A percentile compares a stretch with the other conserved stretches of the same genome.
phyloP scores from a whole-genome alignment of 2,888 invertebrate species.

The Frankliniella intonsa region DNA sequence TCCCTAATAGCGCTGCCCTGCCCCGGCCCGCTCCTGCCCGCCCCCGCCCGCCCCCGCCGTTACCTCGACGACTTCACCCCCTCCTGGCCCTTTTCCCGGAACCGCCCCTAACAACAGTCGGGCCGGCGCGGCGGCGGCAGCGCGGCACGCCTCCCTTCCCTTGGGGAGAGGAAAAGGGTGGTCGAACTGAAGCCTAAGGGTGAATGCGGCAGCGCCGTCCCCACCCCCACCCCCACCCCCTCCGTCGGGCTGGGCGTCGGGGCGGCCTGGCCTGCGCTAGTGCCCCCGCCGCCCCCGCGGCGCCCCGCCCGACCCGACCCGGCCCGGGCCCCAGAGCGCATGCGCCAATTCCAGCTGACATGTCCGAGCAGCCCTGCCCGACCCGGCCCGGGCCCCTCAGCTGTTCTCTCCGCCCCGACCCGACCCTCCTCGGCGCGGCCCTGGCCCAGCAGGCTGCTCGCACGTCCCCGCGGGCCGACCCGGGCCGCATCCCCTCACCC shows the following conservation, averaged over 20 bases:
- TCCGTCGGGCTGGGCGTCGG: not conserved
- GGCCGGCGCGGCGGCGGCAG: not conserved
- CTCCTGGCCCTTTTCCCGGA: not conserved
- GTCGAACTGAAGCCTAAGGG: not conserved
- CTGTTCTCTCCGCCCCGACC: not conserved
- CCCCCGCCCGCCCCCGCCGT: not conserved
- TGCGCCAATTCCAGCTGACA: conserved; percentile 24
- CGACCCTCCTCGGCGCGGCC: not conserved
- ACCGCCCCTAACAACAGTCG: not conserved
- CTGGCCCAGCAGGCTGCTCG: not conserved
- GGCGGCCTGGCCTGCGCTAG: not conserved
- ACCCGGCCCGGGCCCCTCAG: too few species aligned
- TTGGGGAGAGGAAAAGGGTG: not conserved
- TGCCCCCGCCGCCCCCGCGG: not conserved
- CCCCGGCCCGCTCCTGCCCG: not conserved
- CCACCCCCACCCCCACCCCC: not conserved
- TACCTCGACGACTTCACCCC: not conserved
- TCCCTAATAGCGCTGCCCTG: too few species aligned
- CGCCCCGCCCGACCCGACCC: not conserved
- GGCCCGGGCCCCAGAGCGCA: not conserved
- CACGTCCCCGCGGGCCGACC: not conserved
- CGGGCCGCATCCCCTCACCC: too few species aligned
- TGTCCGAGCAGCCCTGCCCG: not conserved
- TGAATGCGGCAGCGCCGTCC: conserved; percentile 3
- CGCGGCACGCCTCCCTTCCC: not conserved